Percentiles rank a stretch among this genome's conserved stretches.
These are phyloP conservation scores for Lycophotia porphyrea DNA, from an alignment of 2,888 invertebrate species.

Conservation along the genomic window DNA sequence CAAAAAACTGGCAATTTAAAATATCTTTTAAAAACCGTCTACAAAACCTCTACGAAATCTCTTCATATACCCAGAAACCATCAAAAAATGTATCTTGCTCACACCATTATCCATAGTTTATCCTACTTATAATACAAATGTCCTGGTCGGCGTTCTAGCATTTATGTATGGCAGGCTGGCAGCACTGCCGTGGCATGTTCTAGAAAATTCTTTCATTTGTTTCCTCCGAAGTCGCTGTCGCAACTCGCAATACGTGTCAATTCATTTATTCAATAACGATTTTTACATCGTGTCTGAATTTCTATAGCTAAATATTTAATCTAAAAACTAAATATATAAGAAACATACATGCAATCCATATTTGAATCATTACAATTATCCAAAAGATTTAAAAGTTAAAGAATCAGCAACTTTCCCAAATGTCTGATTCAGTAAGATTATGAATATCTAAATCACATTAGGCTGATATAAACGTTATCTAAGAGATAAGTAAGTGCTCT, in stretches of 20 bases:
- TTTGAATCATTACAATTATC: too few relatives aligned
- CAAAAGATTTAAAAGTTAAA: too few relatives aligned
- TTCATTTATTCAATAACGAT: too few relatives aligned
- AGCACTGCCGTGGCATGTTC: not conserved
- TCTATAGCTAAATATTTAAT: too few relatives aligned
- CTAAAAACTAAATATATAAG: too few relatives aligned
- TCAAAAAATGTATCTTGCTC: too few relatives aligned
- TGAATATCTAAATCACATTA: constrained; percentile 29
- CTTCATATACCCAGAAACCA: not conserved
- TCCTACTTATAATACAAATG: not conserved
- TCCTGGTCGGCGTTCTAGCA: not conserved
- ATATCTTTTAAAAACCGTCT: too few relatives aligned
- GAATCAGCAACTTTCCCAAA: not conserved
- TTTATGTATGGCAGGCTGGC: too few relatives aligned
- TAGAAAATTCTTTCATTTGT: not conserved
- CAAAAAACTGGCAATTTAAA: not conserved
- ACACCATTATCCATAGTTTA: not conserved
- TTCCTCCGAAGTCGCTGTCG: not conserved
- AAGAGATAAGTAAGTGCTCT: constrained; percentile 41
- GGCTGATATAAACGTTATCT: constrained; percentile 30
- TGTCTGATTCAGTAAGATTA: not conserved
- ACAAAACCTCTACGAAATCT: not conserved
- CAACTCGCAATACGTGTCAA: not conserved
- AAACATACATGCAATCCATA: too few relatives aligned
- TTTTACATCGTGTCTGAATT: too few relatives aligned